Base-by-base conservation (phyloP, 2,888 invertebrate species). In the Stenichneumon culpator region DNA sequence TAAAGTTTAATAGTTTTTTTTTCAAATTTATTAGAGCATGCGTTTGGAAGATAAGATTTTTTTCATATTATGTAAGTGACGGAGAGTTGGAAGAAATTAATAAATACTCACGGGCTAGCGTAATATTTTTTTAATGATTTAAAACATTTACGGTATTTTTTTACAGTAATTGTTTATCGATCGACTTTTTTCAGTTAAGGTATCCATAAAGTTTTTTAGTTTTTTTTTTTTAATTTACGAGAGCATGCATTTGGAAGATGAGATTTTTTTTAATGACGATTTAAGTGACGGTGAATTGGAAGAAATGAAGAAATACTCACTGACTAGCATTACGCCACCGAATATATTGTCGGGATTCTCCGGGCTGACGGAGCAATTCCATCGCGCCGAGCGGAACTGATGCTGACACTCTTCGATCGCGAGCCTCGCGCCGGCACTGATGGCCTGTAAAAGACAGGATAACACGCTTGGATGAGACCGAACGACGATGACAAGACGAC, bases 391-490 rank as follows among this genome's bases (percentile, higher is more conserved):
- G 84, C 96, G 95, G 93, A 98, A 98, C 95, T 98, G 98, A 92
- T 97, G 95, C 94, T 98, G 98, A 93, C 98, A 98, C 94, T 98
- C 98, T 89, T 97, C 97, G 81, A 98, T 97, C 3, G 97, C 98
- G 93, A 98, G 95, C 93, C 96, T 95, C 9, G 98, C 98, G 19
- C 98, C 98, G 25, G 96, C 95, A 84, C 97, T 96, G 79, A 98
- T 95, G 77, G 97, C 96, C 97, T 97, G 95, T 14, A 95, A 95
- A 88, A 91, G 90, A 89, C 88, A 89, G 87, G 86, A 68, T 73
- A 67, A 69, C 52, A 79, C 79, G 79, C 74, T 75, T 39, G 75
- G 44, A 70, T 82, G 25, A 78, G 36, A 32, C 47, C 72, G 60
- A 28, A 84, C 52, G 75, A 75, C 75, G 79, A 85, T 72, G 79